Evolutionary conservation across 2,113 vertebrate genomes (phyloP), one percentile per base, ranked within the genome.

Genomic region (Gymnobelideus leadbeateri): DNA sequence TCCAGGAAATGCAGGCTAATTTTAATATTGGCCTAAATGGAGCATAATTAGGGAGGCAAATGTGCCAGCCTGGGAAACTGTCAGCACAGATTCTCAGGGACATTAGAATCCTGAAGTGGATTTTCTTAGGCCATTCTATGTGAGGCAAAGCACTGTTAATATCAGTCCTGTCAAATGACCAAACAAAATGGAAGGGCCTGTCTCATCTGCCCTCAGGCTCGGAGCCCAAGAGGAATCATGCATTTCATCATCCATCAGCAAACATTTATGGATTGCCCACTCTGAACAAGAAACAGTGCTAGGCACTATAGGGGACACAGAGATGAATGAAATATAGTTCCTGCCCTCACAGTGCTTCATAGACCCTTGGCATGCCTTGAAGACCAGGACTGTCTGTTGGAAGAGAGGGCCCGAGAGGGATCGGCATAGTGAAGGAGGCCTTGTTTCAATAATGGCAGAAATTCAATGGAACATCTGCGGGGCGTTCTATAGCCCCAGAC

Each of bases 11-110:
- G 68, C 37, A 84, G 68, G 37, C 68, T 84, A 84, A 84, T 84
- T 84, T 84, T 84, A 84, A 84, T 84, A 84, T 84, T 84, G 68
- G 68, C 68, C 68, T 84, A 84, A 84, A 43, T 84, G 68, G 68
- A 84, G 16, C 68, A 84, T 84, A 84, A 84, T 84, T 84, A 84
- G 68, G 68, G 68, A 84, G n/a, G 68, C 68, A 84, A 43, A 43
- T 84, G 37, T 84, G 68, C 68, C 68, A 84, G 68, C 37, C 68
- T 23, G 68, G n/a, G 68, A 43, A 84, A 84, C n/a, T 21, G 19
- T 84, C 68, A 84, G 68, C 19, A 19, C 68, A 43, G 37, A 84
- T 84, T 84, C 68, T 43, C 68, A 43, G 68, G 68, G 68, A 84
- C 68, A 43, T 43, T 43, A 21, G 68, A n/a, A 84, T 84, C 37